Evolutionary conservation across 2,797 vertebrate genomes (phyloP), one percentile per base, ranked within the genome.

Genomic region (Pseudopleuronectes americanus): DNA sequence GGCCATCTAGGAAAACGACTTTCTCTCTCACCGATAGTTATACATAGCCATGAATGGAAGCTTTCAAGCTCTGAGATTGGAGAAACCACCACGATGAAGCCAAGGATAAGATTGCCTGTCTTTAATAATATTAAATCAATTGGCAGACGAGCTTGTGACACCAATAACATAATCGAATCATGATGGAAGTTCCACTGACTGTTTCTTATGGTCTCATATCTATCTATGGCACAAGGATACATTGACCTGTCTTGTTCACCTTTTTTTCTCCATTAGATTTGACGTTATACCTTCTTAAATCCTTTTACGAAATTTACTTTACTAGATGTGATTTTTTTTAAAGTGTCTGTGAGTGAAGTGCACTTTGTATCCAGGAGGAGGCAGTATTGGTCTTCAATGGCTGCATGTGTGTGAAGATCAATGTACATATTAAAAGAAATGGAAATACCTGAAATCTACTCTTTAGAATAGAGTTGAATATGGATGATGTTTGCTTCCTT

Each of bases 111-210:
- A 57, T 54, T 55, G 24, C 23, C 62, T 63, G 33, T 61, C 4
- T 71, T 70, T 73, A 43, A 57, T 71, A 22, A 55, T 56, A 65
- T 71, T 60, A 73, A 71, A 60, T 33, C 3, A 56, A 82, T 80
- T 71, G 80, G 57, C 10, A 54, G 22, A 51, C 33, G 66, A 71
- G 28, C 90, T 82, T 88, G 83, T 84, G 87, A 89, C 73, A 66
- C 80, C 68, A 84, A 88, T 87, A 78, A 85, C 24, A 10, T 85
- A 84, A 90, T 90, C 13, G 59, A 76, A 89, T 90, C 62, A 90
- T 10, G 49, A 24, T n/a, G 33, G 72, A 64, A 45, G 55, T 64
- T 58, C 19, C 2, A 14, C 55, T 64, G 63, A 56, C 21, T 60
- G 3, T 19, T 8, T 71, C 13, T 62, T 23, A n/a, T 26, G 19